These are phyloP conservation scores for Acanthacorydalis orientalis DNA, from an alignment of 2,888 invertebrate species.

Conservation along the genomic window DNA sequence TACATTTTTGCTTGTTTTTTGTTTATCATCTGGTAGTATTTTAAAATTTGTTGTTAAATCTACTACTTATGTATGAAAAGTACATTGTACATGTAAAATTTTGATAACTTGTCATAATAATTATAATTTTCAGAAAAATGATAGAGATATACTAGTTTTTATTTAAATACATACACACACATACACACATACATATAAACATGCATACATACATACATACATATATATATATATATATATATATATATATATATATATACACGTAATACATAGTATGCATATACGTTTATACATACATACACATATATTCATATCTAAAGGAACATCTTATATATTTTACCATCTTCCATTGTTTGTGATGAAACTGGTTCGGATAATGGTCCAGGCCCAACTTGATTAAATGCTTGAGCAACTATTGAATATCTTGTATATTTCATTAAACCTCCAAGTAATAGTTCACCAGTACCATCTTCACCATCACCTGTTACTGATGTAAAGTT, in stretches of 20 bases:
- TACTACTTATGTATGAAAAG: no score
- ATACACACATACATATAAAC: no score
- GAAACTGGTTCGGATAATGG: constrained; percentile 49
- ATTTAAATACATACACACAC: no score
- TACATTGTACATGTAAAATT: no score
- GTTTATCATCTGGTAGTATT: no score
- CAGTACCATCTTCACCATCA: constrained; percentile 49
- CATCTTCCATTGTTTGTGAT: constrained; percentile 58
- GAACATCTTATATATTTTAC: constrained; percentile 24
- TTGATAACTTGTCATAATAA: no score
- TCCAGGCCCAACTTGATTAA: constrained; percentile 57
- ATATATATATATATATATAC: constrained; percentile 3
- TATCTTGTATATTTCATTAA: constrained; percentile 49
- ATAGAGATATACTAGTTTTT: no score
- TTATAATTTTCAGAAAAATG: no score
- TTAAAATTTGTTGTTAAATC: no score
- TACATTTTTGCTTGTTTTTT: no score
- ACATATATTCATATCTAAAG: not conserved
- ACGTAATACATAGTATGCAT: no score
- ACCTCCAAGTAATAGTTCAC: constrained; percentile 43
- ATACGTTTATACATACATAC: not conserved
- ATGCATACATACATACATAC: no score
- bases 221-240: not conserved
- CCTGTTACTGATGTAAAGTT: constrained; percentile 52
- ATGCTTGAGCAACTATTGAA: constrained; percentile 52